Percentiles rank a stretch among this genome's conserved stretches.
Evolutionary conservation across 2,888 invertebrate species (phyloP).

Genomic region (Eristalis tenax): DNA sequence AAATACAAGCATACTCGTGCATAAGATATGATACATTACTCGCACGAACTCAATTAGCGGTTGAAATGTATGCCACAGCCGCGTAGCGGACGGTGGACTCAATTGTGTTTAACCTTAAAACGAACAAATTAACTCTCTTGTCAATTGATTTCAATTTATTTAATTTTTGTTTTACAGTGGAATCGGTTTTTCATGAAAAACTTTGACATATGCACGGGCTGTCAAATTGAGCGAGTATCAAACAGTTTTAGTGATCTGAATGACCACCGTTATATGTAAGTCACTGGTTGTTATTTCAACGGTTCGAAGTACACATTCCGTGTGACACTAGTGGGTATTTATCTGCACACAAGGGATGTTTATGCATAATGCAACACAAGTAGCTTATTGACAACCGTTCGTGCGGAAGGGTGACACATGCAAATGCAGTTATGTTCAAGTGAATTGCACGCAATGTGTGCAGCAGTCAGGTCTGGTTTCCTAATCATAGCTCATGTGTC

Average conservation of each 20-base stretch:
- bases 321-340: not conserved
- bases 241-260: not conserved
- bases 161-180: conserved; percentile 1
- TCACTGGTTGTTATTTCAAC: not conserved
- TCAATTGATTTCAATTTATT: conserved; percentile 44
- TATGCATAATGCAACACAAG: not conserved
- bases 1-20: too few species aligned
- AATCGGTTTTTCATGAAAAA: not conserved
- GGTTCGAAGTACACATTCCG: not conserved
- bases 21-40: not conserved
- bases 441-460: conserved; percentile 46
- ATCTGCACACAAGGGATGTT: not conserved
- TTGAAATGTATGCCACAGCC: conserved; percentile 2
- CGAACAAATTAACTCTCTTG: conserved; percentile 34
- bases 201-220: not conserved
- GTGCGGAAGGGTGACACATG: not conserved
- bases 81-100: not conserved
- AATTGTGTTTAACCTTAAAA: conserved; percentile 34
- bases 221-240: not conserved
- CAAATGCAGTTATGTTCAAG: not conserved
- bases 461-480: conserved; percentile 36
- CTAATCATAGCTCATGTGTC: conserved; percentile 50
- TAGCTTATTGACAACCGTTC: not conserved
- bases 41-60: not conserved
- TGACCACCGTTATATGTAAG: not conserved